Percentiles rank a stretch among this genome's conserved stretches.
Conservation (phyloP, 2,113 vertebrate species). For the Cromileptes altivelis region DNA sequence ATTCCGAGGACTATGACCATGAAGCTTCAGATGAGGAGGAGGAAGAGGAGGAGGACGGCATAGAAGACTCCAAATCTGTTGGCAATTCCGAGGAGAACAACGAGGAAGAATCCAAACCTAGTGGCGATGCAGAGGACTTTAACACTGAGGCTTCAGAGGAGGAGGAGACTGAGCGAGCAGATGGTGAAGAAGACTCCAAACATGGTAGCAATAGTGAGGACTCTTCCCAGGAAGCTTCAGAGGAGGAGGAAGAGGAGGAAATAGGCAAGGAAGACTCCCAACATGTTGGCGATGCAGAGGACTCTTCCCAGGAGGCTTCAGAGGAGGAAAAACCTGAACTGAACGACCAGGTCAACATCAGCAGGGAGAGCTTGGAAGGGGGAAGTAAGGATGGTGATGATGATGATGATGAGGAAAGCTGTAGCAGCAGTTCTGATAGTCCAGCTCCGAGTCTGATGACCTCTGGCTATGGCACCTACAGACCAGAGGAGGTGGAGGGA, state of each 20-base stretch:
- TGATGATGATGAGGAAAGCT: conserved; percentile 1
- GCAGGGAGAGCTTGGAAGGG: not conserved
- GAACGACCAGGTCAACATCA: not conserved
- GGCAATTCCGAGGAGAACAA: not conserved
- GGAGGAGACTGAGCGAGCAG: conserved; percentile 1
- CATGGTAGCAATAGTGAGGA: not conserved
- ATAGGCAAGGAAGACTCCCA: not conserved
- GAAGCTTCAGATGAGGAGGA: conserved; percentile 4
- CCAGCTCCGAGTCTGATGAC: conserved; percentile 75
- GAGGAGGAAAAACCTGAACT: conserved; percentile 12
- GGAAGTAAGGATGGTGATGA: no score
- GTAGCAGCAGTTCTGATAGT: conserved; percentile 46
- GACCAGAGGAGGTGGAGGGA: conserved; percentile 69
- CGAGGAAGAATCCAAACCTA: conserved; percentile 2
- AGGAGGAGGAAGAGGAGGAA: not conserved
- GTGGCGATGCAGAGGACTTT: not conserved
- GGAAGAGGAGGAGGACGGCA: conserved; percentile 24
- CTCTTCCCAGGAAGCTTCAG: not conserved
- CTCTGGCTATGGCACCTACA: conserved; percentile 80
- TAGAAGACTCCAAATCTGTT: not conserved
- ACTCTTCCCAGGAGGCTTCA: not conserved
- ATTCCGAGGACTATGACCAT: not conserved
- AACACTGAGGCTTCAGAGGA: not conserved
- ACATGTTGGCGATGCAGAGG: not conserved
- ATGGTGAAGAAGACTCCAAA: not conserved